phyloP scores from a whole-genome alignment of 2,888 invertebrate genomes.

The Melolontha melolontha region DNA sequence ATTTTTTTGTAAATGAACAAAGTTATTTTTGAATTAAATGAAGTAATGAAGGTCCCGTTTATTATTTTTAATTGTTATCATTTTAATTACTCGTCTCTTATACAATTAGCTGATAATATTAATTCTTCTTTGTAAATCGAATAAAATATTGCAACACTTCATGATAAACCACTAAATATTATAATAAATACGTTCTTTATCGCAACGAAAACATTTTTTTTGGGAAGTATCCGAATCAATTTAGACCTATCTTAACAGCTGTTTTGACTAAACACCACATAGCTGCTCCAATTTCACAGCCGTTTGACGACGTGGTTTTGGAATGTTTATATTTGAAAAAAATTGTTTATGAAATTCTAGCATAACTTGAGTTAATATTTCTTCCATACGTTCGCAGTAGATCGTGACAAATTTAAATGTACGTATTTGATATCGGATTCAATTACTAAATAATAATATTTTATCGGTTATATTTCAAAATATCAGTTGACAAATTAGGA shows the following conservation, averaged over 20 bases:
- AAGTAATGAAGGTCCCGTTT: constrained; percentile 20
- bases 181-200: constrained; percentile 9
- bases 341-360: constrained; percentile 17
- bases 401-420: constrained; percentile 20
- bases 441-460: constrained; percentile 20
- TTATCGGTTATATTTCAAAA: constrained; percentile 23
- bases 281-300: constrained; percentile 20
- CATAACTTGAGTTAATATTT: constrained; percentile 15
- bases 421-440: constrained; percentile 11
- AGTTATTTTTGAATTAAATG: not conserved
- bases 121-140: constrained; percentile 7
- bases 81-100: constrained; percentile 1
- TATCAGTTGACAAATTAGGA: constrained; percentile 25
- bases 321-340: constrained; percentile 19
- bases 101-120: constrained; percentile 13
- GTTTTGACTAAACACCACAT: constrained; percentile 27
- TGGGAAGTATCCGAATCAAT: constrained; percentile 14
- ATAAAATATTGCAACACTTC: not conserved
- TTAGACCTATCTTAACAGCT: constrained; percentile 27
- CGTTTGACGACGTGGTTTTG: not conserved
- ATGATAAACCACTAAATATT: constrained; percentile 11
- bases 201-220: not conserved
- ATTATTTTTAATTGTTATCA: constrained; percentile 5
- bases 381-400: constrained; percentile 1
- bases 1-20: not conserved